Evolutionary conservation across 2,888 invertebrate genomes (phyloP).

Genomic region (Xestia sexstrigata): DNA sequence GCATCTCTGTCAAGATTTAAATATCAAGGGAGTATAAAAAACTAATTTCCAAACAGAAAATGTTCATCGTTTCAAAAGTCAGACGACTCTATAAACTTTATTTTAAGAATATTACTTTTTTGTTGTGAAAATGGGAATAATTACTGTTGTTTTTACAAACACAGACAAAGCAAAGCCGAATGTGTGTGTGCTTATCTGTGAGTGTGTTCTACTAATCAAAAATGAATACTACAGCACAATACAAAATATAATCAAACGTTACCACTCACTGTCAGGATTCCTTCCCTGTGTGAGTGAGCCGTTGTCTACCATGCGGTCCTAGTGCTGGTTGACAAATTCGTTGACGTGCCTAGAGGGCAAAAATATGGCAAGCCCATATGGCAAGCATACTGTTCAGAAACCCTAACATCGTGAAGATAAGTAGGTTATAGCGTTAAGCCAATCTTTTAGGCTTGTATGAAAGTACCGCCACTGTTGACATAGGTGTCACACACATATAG

Average conservation of each 20-base stretch:
- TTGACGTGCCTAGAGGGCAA: too few species aligned
- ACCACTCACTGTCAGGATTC: background rate
- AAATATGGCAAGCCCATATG: too few species aligned
- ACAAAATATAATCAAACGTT: background rate
- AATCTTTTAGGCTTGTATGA: too few species aligned
- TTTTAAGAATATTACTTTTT: too few species aligned
- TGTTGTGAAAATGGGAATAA: too few species aligned
- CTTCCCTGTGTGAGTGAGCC: background rate
- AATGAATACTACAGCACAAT: background rate
- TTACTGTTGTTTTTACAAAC: too few species aligned
- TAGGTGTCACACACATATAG: background rate
- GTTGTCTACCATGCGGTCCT: background rate
- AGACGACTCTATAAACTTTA: background rate
- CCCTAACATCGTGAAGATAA: too few species aligned
- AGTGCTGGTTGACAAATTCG: background rate
- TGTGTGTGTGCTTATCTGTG: background rate
- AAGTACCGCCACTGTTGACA: too few species aligned
- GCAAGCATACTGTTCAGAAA: too few species aligned
- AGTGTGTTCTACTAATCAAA: background rate
- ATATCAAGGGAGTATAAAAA: constrained; percentile 3
- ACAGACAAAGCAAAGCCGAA: too few species aligned
- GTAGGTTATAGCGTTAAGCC: too few species aligned
- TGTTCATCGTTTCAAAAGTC: background rate
- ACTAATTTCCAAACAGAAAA: background rate
- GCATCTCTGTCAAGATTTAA: constrained; percentile 36